Conservation (phyloP, 2,113 vertebrate genomes). For the Hippolais icterina region DNA sequence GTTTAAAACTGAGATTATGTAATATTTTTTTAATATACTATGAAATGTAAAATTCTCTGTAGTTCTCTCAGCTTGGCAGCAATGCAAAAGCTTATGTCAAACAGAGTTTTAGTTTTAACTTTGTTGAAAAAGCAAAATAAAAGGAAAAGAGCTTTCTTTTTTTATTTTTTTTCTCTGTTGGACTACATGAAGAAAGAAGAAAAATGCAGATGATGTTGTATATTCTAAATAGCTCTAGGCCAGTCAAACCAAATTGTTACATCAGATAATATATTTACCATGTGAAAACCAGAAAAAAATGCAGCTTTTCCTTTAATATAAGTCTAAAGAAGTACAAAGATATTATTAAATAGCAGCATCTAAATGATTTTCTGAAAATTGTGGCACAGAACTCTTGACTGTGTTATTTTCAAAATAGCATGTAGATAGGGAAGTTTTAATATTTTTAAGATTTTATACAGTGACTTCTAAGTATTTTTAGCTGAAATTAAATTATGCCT, state of each 20-base stretch:
- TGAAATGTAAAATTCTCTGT: background rate
- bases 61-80: background rate
- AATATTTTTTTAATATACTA: background rate
- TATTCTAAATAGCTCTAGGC: background rate
- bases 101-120: background rate
- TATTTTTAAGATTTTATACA: background rate
- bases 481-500: background rate
- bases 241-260: background rate
- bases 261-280: background rate
- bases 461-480: background rate
- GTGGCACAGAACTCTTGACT: background rate
- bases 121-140: background rate
- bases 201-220: background rate
- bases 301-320: background rate
- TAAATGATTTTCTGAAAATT: background rate
- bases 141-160: accelerated
- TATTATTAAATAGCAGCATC: background rate
- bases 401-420: background rate
- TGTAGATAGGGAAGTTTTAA: background rate
- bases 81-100: background rate
- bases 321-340: background rate
- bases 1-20: background rate
- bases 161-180: background rate
- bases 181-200: background rate
- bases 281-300: background rate